Conservation (phyloP, 2,888 invertebrate species). For the Macrosiphum euphorbiae region DNA sequence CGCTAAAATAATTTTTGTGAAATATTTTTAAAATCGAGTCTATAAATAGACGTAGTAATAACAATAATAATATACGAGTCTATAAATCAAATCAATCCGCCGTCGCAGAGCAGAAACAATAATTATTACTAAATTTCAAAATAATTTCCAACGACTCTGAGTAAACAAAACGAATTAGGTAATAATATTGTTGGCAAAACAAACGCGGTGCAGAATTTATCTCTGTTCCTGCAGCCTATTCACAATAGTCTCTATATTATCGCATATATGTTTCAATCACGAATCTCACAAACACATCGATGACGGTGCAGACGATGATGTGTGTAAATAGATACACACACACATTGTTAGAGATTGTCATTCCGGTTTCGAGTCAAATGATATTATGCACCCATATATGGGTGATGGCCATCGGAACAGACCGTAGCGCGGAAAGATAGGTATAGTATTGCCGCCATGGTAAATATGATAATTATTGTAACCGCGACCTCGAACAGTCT, state of each 20-base stretch:
- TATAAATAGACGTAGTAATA: no score
- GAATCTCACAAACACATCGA: not conserved
- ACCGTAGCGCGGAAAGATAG: slow-evolving; percentile 18
- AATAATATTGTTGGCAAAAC: not conserved
- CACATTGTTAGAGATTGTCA: slow-evolving; percentile 25
- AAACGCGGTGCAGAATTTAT: not conserved
- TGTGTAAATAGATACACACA: not conserved
- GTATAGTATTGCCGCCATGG: not conserved
- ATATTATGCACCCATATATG: slow-evolving; percentile 59
- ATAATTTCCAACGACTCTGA: not conserved
- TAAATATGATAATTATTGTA: not conserved
- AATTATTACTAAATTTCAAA: not conserved
- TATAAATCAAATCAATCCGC: not conserved
- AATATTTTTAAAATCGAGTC: not conserved
- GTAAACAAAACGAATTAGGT: not conserved
- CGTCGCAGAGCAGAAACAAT: not conserved
- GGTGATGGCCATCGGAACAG: slow-evolving; percentile 53
- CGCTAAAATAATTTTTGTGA: not conserved
- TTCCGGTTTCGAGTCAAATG: slow-evolving; percentile 47
- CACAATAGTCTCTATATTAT: not conserved
- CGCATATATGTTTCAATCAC: slow-evolving; percentile 4
- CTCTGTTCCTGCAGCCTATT: not conserved
- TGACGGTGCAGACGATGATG: not conserved
- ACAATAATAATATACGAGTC: no score
- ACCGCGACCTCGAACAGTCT: slow-evolving; percentile 33